phyloP scores from a whole-genome alignment of 2,888 invertebrate species.

The Sylvicola cinctus region DNA sequence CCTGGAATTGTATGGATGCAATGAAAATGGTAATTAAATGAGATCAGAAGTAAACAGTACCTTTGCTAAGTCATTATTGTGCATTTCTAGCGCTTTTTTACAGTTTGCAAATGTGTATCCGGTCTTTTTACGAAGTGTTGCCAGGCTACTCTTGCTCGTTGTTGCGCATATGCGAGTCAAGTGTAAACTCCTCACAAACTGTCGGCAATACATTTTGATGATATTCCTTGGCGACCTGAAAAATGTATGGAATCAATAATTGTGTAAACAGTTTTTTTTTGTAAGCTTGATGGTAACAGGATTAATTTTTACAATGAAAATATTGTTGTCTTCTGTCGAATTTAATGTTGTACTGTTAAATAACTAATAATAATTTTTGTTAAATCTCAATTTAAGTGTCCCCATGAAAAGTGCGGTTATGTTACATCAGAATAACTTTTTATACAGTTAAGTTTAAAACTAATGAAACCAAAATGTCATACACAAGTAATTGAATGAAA shows the following conservation, averaged over 20 bases:
- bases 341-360: too few relatives aligned
- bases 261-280: too few relatives aligned
- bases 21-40: neutral
- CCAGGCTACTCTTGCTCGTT: slow-evolving; percentile 49
- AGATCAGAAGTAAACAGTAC: slow-evolving; percentile 28
- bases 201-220: slow-evolving; percentile 38
- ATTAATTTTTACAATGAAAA: too few relatives aligned
- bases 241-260: neutral
- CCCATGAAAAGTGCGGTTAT: too few relatives aligned
- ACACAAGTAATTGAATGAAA: too few relatives aligned
- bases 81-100: slow-evolving; percentile 80
- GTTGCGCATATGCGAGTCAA: slow-evolving; percentile 32
- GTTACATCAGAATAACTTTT: too few relatives aligned
- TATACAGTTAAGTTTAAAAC: too few relatives aligned
- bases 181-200: slow-evolving; percentile 35
- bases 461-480: too few relatives aligned
- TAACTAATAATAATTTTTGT: too few relatives aligned
- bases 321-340: too few relatives aligned
- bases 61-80: slow-evolving; percentile 68
- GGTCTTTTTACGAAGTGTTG: slow-evolving; percentile 77
- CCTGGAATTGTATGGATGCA: slow-evolving; percentile 30
- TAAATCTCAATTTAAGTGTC: too few relatives aligned
- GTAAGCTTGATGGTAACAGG: too few relatives aligned
- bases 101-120: slow-evolving; percentile 93
- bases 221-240: slow-evolving; percentile 2